Evolutionary conservation across 1,140 invertebrate species (phyloP).

Genomic region (Drosophila albomicans): DNA sequence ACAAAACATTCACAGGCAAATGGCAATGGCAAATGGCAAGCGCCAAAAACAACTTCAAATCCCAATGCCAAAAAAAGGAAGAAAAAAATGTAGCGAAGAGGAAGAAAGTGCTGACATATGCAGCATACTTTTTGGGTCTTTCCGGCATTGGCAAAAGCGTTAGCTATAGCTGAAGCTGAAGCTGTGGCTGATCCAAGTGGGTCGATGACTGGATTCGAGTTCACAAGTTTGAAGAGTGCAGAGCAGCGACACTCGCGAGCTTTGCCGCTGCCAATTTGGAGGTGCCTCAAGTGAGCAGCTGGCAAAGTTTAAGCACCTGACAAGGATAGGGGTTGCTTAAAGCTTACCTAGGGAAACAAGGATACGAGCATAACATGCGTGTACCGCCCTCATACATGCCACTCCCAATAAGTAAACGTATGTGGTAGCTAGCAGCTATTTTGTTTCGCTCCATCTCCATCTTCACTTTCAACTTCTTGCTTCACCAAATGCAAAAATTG

Average conservation of each 20-base stretch:
- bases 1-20: constrained; percentile 64
- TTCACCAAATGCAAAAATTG: constrained; percentile 42
- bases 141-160: constrained; percentile 34
- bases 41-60: constrained; percentile 61
- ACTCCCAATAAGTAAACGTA: constrained; percentile 44
- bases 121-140: constrained; percentile 43
- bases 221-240: constrained; percentile 66
- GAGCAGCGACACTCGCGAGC: constrained; percentile 43
- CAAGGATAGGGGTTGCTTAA: constrained; percentile 13
- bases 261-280: constrained; percentile 48
- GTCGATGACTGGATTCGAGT: constrained; percentile 64
- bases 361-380: constrained; percentile 19
- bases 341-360: constrained; percentile 37
- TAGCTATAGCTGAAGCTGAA: constrained; percentile 40
- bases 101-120: constrained; percentile 76
- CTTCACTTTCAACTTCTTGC: constrained; percentile 35
- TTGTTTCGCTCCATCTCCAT: not conserved
- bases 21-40: constrained; percentile 26
- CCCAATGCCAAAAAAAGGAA: constrained; percentile 51
- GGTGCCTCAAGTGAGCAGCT: constrained; percentile 65
- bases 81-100: not conserved
- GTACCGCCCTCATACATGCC: constrained; percentile 42
- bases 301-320: constrained; percentile 54
- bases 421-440: constrained; percentile 38
- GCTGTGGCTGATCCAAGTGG: constrained; percentile 53